Base-by-base conservation (phyloP, 2,888 invertebrate genomes). In the Anorthoa munda region DNA sequence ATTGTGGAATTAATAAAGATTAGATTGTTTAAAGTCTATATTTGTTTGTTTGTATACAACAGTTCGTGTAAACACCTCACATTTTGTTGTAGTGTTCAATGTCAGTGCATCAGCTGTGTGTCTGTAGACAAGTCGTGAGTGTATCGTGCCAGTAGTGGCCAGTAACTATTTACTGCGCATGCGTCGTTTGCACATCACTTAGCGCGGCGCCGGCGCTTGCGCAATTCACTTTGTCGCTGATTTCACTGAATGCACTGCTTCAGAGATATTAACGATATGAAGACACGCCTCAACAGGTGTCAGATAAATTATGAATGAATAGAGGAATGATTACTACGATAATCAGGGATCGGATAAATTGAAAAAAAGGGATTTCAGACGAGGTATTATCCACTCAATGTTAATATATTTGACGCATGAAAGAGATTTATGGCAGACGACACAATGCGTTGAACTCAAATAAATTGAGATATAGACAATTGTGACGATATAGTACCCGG, bases 121-220 rank as follows among this genome's bases (percentile, higher is more conserved):
- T n/a, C n/a, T 4, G 51, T 21, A n/a, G n/a, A 50, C n/a, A 17
- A 39, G 64, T 78, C 79, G 72, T 82, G 79, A 77, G 78, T 51
- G 61, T 26, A 4, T 68, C 64, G 66, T 2, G 65, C 58, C 39
- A 18, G 31, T 26, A 39, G 39, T 39, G 39, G 39, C 39, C 39
- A 39, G 39, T 39, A 39, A 9, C 39, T 39, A 39, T 4, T 39
- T 39, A 39, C 65, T 46, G 31, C n/a, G 26, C 0, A 26, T 61
- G 72, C 51, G n/a, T 23, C 63, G 59, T 68, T 60, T 58, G 68
- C 78, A 59, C 72, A 59, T 66, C 83, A 79, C 83, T 73, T 83
- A 81, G 73, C 77, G 15, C 48, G 63, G 58, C 70, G 75, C 76
- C 65, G 61, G 13, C 48, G 46, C 17, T 73, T 81, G 69, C 67